Conservation (phyloP, 1,140 invertebrate species). For the Hydropsyche tenuis region DNA sequence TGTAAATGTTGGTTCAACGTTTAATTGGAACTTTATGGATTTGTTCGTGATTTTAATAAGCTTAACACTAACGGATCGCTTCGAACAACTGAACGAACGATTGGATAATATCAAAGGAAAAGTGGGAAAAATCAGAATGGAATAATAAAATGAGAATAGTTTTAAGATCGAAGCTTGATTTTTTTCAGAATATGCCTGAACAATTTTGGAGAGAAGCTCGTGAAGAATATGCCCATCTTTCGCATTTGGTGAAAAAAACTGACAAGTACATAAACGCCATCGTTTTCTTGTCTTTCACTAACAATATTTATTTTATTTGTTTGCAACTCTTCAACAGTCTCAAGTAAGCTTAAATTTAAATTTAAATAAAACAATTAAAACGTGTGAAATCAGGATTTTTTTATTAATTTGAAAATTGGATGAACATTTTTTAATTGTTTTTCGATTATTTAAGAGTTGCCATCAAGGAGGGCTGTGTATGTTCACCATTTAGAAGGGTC, state of each 20-base stretch:
- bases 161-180: neutral
- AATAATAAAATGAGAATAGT: no score
- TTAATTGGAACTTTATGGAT: conserved; percentile 71
- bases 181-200: conserved; percentile 59
- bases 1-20: conserved; percentile 60
- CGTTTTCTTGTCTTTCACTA: conserved; percentile 68
- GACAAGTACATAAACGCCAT: conserved; percentile 66
- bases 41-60: conserved; percentile 70
- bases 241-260: conserved; percentile 63
- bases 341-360: no score
- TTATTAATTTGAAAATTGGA: no score
- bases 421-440: no score
- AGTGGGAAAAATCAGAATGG: conserved; percentile 52
- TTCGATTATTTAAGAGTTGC: conserved; percentile 52
- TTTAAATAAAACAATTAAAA: no score
- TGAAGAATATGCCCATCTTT: conserved; percentile 67
- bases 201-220: conserved; percentile 64
- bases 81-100: conserved; percentile 64
- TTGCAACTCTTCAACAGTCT: conserved; percentile 69
- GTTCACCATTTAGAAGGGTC: conserved; percentile 4
- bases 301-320: conserved; percentile 72
- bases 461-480: neutral
- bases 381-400: no score
- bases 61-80: conserved; percentile 63
- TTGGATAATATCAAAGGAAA: conserved; percentile 60